Base-by-base conservation (phyloP, 2,113 vertebrate species). In the Melanostigma gelatinosum region DNA sequence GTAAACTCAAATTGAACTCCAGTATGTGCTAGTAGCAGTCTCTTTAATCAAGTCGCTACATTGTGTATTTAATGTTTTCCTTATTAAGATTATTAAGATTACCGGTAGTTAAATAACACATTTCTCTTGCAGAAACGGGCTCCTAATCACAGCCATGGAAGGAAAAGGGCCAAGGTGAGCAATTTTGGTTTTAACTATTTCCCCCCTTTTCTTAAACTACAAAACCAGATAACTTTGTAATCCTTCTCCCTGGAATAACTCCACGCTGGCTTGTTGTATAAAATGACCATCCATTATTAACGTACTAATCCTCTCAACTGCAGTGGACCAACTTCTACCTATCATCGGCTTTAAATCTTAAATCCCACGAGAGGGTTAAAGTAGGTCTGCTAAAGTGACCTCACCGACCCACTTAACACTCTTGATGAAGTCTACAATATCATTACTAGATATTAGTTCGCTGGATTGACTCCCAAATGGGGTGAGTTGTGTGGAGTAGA, bases 141-240 rank as follows among this genome's bases (percentile, higher is more conserved):
- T 66, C 96, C 97, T 1, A 95, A 95, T 88, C 98, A 99, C 8
- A 96, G 98, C 48, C 98, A 99, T 84, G 94, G 96, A 67, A 97
- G 98, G 91, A 99, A 99, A 94, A 95, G 97, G 95, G 95, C 97
- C 93, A 99, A 99, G 96, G 98, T 99, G 93, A 92, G 94, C 72
- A 0, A 69, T 61, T 66, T 66, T 57, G 12, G 3, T n/a, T 38
- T 44, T 1, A 22, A 11, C 8, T 58, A 18, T 54, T 27, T 38
- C 15, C 6, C 34, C 12, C 16, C 58, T 77, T 64, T 7, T 29
- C 32, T 65, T 58, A 36, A 27, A 75, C 32, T 27, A 12, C 3
- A 55, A 57, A 75, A 29, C 18, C 4, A 82, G 46, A 27, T 73
- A 48, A 80, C 38, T 54, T 70, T 12, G 24, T 66, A 66, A 77